These are phyloP conservation scores for Leptinotarsa peninsularis DNA, from an alignment of 2,888 invertebrate species.

Conservation along the genomic window DNA sequence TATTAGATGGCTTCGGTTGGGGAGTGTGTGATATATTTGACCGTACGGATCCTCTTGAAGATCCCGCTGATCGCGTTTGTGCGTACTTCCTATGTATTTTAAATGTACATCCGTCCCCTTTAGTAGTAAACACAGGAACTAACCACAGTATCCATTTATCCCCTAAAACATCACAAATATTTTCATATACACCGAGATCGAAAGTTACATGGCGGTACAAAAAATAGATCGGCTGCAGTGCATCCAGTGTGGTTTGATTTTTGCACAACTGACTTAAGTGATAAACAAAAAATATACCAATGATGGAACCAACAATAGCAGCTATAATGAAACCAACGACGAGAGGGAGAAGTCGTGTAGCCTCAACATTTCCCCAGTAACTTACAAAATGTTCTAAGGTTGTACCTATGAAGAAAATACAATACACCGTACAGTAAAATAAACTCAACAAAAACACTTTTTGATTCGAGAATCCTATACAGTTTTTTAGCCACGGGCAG, in stretches of 20 bases:
- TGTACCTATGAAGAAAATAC: constrained; percentile 42
- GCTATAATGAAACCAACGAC: constrained; percentile 15
- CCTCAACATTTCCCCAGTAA: not conserved
- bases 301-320: constrained; percentile 8
- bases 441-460: constrained; percentile 55
- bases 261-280: constrained; percentile 3
- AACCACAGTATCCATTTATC: constrained; percentile 10
- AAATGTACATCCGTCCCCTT: constrained; percentile 21
- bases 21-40: not conserved
- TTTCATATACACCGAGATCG: constrained; percentile 7
- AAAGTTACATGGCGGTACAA: constrained; percentile 12
- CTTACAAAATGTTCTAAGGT: constrained; percentile 11
- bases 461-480: constrained; percentile 56
- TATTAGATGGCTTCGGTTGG: not conserved
- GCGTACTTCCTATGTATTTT: not conserved
- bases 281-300: constrained; percentile 13
- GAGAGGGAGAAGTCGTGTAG: not conserved
- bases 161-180: constrained; percentile 19
- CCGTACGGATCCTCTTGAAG: not conserved
- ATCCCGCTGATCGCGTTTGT: not conserved
- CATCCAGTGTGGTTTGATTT: constrained; percentile 16
- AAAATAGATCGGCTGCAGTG: not conserved
- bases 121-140: constrained; percentile 10
- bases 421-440: constrained; percentile 49
- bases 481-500: constrained; percentile 59